Percentiles rank a stretch among this genome's conserved stretches.
Evolutionary conservation across 2,113 vertebrate genomes (phyloP).

Genomic region (Daubentonia madagascariensis): DNA sequence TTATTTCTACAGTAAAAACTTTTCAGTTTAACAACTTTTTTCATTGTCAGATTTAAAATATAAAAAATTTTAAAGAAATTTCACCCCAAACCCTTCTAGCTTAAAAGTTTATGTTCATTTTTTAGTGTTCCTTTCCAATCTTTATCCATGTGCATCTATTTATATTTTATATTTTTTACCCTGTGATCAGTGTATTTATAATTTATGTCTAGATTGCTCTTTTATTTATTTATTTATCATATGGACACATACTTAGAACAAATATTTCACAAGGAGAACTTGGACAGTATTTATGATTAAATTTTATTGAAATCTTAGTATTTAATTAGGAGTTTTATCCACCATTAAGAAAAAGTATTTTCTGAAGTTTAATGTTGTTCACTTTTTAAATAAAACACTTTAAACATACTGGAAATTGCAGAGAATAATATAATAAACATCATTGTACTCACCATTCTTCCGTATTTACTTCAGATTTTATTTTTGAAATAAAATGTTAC

Average conservation of each 20-base stretch:
- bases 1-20: conserved; percentile 12
- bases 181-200: not conserved
- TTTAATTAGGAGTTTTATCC: conserved; percentile 23
- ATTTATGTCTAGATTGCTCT: not conserved
- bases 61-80: not conserved
- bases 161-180: not conserved
- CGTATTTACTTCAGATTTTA: not conserved
- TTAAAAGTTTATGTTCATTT: not conserved
- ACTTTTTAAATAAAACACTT: conserved; percentile 40
- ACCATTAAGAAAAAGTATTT: not conserved
- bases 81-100: not conserved
- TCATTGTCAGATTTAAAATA: not conserved
- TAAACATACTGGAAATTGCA: not conserved
- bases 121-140: not conserved
- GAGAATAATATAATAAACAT: not conserved
- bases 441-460: not conserved
- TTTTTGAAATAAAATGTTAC: conserved; percentile 30
- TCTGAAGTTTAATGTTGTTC: not conserved
- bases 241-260: conserved; percentile 20
- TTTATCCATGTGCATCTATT: not conserved
- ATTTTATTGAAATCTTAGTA: not conserved
- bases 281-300: conserved; percentile 10
- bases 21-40: not conserved
- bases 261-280: conserved; percentile 36
- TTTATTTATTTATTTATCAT: not conserved